Evolutionary conservation across 1,140 invertebrate genomes (phyloP), one percentile per base, ranked within the genome.

Genomic region (Lerema accius): DNA sequence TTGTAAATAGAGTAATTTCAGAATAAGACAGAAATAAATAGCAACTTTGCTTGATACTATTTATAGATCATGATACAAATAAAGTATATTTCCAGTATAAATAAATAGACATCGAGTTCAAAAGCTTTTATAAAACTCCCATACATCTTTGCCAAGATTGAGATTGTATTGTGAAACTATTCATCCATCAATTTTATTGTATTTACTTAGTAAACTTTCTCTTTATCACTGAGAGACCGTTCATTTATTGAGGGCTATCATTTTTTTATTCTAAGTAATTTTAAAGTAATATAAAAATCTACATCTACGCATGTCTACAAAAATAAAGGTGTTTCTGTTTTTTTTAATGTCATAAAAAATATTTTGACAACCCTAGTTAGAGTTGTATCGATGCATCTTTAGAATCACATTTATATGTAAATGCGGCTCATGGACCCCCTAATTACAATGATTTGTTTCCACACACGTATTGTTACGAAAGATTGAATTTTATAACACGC

Each of bases 371-470:
- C 42, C 55, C 43, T 46, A 46, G 42, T n/a, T 23, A 19, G 4
- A 19, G 32, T 13, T 10, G 11, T 14, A 37, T 16, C 42, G 23
- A 58, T 70, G 55, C 63, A 56, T 56, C 63, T 58, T 43, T 63
- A 62, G 37, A 59, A 46, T 59, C 64, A 48, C 64, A 69, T 66
- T 66, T 63, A 63, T 66, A 70, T 70, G 64, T 66, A 62, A 70
- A 70, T 70, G 60, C 40, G 17, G 16, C 15, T 59, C 55, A 59
- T 59, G 55, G 37, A 46, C 55, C 19, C 15, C 14, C 46, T 59
- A 59, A 59, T 59, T 59, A 59, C 55, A 37, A 37, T 59, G 55
- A 59, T 59, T 59, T 59, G 43, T 56, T 42, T 23, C 23, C 7
- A 19, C 5, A 16, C 16, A 56, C 14, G 26, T 15, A 56, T 56